A percentile compares a stretch with the other conserved stretches of the same genome.
phyloP scores from a whole-genome alignment of 2,113 vertebrate species.

The Antechinus stuartii region DNA sequence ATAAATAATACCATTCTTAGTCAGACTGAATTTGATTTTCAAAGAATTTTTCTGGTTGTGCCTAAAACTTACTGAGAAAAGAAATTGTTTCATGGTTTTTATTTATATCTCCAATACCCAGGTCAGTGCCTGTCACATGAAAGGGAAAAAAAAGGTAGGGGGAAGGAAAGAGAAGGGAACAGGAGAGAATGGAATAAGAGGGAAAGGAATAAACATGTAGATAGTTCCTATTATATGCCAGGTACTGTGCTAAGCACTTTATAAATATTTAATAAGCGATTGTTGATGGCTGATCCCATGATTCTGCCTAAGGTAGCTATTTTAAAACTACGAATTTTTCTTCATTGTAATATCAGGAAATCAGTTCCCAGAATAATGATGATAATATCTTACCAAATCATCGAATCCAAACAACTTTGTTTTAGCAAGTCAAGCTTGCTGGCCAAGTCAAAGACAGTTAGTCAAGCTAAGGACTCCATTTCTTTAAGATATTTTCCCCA shows the following conservation, averaged over 20 bases:
- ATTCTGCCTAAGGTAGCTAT: not conserved
- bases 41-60: not conserved
- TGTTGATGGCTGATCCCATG: not conserved
- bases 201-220: not conserved
- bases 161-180: not conserved
- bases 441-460: not conserved
- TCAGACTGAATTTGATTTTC: not conserved
- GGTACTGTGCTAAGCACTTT: not conserved
- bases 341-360: not conserved
- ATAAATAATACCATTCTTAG: not conserved
- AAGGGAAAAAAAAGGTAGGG: not conserved
- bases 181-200: not conserved
- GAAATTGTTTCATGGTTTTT: not conserved
- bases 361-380: not conserved
- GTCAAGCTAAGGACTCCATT: not conserved
- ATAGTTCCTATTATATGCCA: not conserved
- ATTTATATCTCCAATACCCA: not conserved
- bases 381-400: not conserved
- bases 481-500: not conserved
- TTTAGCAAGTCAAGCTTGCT: not conserved
- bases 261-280: not conserved
- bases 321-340: not conserved
- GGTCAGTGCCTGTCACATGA: not conserved
- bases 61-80: not conserved
- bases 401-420: not conserved